Evolutionary conservation across 2,888 invertebrate genomes (phyloP), one percentile per base, ranked within the genome.

Genomic region (Eremobia ochroleuca): DNA sequence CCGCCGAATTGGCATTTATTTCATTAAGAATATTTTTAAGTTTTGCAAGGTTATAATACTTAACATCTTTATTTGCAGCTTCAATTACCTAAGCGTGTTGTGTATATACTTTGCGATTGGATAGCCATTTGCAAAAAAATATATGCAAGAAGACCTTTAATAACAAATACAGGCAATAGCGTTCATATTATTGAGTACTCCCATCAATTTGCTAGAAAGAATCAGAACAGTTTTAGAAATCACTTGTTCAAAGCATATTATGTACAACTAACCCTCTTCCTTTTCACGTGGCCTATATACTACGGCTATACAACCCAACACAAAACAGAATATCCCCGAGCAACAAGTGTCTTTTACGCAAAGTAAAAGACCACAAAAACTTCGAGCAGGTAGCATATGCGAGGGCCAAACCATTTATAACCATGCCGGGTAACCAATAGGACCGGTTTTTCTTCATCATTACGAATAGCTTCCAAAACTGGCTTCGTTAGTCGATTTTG

Each of bases 321-420:
- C 90, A 92, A 93, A 93, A 91, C 91, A 92, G 91, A 92, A 90
- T 93, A 93, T 93, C 94, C 95, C 94, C 90, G 91, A 94, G 94
- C 95, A 95, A 96, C 96, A 96, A 96, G 96, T 96, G 96, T 94
- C 93, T 94, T 93, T 93, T 93, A 94, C 94, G 94, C 94, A 94
- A 95, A 94, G 94, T 92, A 95, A 95, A 94, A 95, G 92, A 95
- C 91, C 92, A 96, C 94, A 96, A 96, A 96, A 96, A 94, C 93
- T 90, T 81, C 83, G 91, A 93, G 95, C 96, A 96, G 96, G 96
- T 96, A 96, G 94, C 91, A 88, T 90, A 89, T 85, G 85, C 87
- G 87, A 90, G 87, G 87, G 85, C 88, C 93, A 92, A 91, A 90
- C 94, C 92, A 95, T 94, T 95, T 93, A 93, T 91, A 93, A 94